phyloP scores from a whole-genome alignment of 2,113 vertebrate genomes.

The Pelvicachromis taeniatus region DNA sequence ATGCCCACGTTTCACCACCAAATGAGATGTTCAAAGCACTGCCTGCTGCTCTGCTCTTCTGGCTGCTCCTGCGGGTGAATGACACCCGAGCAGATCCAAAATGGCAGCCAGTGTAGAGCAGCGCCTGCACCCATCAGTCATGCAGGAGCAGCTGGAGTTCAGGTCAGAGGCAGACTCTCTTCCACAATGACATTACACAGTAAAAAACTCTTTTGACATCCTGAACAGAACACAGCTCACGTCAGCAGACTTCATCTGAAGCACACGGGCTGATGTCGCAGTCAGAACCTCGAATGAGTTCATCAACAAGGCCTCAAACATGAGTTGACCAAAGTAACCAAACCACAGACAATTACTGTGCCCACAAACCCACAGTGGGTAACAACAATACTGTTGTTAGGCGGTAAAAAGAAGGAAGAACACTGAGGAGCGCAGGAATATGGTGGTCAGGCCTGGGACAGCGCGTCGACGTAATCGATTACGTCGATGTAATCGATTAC shows the following conservation, averaged over 20 bases:
- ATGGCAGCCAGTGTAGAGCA: slow-evolving; percentile 37
- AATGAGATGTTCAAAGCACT: neutral
- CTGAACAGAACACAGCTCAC: no score
- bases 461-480: no score
- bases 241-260: no score
- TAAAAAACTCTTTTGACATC: no score
- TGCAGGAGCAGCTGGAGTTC: slow-evolving; percentile 18
- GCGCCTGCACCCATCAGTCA: slow-evolving; percentile 13
- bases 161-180: neutral
- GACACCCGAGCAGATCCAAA: slow-evolving; percentile 29
- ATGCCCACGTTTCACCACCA: neutral
- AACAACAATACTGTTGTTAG: no score
- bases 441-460: no score
- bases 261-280: neutral
- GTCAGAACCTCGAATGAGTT: neutral
- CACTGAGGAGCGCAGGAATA: no score
- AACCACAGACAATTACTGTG: neutral
- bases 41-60: neutral
- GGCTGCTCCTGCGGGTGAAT: slow-evolving; percentile 23
- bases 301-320: neutral
- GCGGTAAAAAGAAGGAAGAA: no score
- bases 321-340: accelerated
- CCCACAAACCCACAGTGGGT: no score
- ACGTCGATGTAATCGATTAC: no score
- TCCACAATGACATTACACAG: no score